phyloP scores from a whole-genome alignment of 2,888 invertebrate genomes.

The Baccha elongata region DNA sequence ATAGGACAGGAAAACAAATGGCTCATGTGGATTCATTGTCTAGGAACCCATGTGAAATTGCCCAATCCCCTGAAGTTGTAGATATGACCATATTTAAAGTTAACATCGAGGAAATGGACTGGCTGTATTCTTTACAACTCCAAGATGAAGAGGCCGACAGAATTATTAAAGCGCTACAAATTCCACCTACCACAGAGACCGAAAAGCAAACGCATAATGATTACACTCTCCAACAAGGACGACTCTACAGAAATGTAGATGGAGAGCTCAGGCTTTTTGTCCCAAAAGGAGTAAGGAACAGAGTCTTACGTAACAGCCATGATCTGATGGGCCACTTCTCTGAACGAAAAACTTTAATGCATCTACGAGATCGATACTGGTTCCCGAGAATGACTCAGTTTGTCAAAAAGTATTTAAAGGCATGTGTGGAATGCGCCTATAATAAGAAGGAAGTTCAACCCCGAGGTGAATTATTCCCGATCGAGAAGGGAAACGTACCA shows the following conservation, averaged over 20 bases:
- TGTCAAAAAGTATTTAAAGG: constrained; percentile 14
- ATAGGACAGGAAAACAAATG: constrained; percentile 44
- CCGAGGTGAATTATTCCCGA: constrained; percentile 13
- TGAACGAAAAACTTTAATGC: neutral
- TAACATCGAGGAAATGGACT: neutral
- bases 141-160: neutral
- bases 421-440: constrained; percentile 33
- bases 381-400: constrained; percentile 8
- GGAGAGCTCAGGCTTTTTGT: constrained; percentile 21
- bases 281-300: no score
- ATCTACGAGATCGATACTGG: neutral
- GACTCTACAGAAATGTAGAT: neutral
- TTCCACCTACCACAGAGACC: neutral
- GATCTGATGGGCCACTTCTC: constrained; percentile 1
- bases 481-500: constrained; percentile 15
- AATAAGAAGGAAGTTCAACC: constrained; percentile 1
- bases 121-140: constrained; percentile 4
- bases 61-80: neutral
- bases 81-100: constrained; percentile 7
- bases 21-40: constrained; percentile 26
- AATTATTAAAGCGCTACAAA: neutral
- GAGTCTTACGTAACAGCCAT: no score
- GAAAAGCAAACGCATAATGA: constrained; percentile 4
- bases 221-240: constrained; percentile 5
- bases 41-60: neutral